Base-by-base conservation (phyloP, 1,140 invertebrate genomes). In the Philopotamus ludificatus region DNA sequence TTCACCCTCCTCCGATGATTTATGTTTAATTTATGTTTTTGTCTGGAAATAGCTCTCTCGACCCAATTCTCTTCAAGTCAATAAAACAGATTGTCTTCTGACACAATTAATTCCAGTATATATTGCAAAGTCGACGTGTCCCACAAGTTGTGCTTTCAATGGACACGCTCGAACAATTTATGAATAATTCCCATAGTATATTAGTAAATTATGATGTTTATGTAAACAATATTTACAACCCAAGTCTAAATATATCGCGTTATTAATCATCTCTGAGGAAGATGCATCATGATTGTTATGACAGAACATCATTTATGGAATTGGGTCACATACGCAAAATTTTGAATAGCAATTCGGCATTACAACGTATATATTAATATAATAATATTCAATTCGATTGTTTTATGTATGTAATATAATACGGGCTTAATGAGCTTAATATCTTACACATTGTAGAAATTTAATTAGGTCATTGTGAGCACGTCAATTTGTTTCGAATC, bases 31-130 rank as follows among this genome's bases (percentile, higher is more conserved):
- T 53, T 54, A 26, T 50, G 51, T 63, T 63, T 59, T 23, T 63
- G 53, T 62, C 67, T 75, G 72, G 70, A 73, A 75, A 72, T 73
- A 70, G 74, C 73, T 75, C 73, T 72, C 74, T 71, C 71, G 73
- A 72, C 47, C 54, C 49, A 60, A 49, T 51, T 50, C 22, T 26
- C 42, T 61, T 42, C 10, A n/a, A 61, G 26, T 44, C 25, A 73
- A 71, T 61, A 42, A 44, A 69, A 67, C 62, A 49, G 50, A 63
- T 54, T 51, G 69, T 60, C 59, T 65, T 61, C 54, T 57, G 54
- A 57, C 54, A 57, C 54, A 49, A 60, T 60, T 60, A 60, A 39
- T 60, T 60, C 20, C 3, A 39, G 23, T 59, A n/a, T n/a, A 39
- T 60, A 60, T 60, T 18, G 39, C 21, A 4, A 47, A 41, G 16